These are phyloP conservation scores for Caenorhabditis sp. DNA, from an alignment of 2,888 invertebrate genomes.

Conservation along the genomic window DNA sequence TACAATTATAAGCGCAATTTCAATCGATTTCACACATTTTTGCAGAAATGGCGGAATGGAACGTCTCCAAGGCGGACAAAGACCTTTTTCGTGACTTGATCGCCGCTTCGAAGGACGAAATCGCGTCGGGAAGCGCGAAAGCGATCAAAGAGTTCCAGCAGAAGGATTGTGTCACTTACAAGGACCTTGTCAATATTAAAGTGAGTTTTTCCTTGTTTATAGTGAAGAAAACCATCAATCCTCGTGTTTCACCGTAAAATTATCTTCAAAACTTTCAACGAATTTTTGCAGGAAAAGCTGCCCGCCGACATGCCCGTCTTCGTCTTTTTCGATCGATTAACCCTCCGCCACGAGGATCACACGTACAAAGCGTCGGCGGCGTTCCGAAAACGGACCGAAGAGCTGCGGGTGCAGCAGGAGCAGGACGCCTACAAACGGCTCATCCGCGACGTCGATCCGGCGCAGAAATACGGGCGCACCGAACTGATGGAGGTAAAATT, in stretches of 20 bases:
- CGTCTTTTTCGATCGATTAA: conserved; percentile 47
- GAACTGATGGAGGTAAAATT: conserved; percentile 56
- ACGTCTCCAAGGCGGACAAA: conserved; percentile 31
- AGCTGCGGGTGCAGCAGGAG: conserved; percentile 55
- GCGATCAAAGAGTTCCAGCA: conserved; percentile 37
- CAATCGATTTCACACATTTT: conserved; percentile 1
- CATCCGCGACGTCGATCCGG: conserved; percentile 61
- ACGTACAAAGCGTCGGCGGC: conserved; percentile 56
- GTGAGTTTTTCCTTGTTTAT: conserved; percentile 20
- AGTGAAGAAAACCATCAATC: background rate
- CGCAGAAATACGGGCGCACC: conserved; percentile 60
- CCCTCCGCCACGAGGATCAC: conserved; percentile 39
- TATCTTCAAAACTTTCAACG: conserved; percentile 1
- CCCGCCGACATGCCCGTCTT: conserved; percentile 50
- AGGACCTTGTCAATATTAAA: conserved; percentile 55
- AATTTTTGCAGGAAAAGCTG: conserved; percentile 44
- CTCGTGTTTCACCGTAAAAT: background rate
- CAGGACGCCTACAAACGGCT: conserved; percentile 59
- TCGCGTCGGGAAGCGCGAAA: conserved; percentile 8
- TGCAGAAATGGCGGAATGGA: conserved; percentile 49
- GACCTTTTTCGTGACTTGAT: conserved; percentile 9
- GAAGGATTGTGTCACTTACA: conserved; percentile 48
- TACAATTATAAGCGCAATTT: background rate
- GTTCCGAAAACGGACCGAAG: conserved; percentile 60
- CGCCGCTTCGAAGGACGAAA: conserved; percentile 4